Conservation (phyloP, 2,113 vertebrate species). For the Rhabdomys dilectus region DNA sequence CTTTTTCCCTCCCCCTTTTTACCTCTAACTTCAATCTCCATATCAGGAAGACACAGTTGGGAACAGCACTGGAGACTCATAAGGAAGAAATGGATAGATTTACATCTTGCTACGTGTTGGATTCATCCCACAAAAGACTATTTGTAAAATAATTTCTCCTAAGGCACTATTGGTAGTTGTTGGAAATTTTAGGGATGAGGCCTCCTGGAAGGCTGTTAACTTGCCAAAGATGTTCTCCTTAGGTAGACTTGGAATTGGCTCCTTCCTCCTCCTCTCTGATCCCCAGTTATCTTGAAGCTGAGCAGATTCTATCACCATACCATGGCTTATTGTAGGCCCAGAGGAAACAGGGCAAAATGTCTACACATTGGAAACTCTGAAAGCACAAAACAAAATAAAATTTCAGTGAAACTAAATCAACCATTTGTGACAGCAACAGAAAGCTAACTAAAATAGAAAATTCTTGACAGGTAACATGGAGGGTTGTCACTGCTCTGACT, state of each 20-base stretch:
- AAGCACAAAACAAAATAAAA: not conserved
- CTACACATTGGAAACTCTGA: not conserved
- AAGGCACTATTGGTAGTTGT: not conserved
- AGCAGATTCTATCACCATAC: not conserved
- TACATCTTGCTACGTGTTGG: not conserved
- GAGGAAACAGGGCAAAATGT: not conserved
- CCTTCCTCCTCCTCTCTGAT: not conserved
- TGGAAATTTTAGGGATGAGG: not conserved
- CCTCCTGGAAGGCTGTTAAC: not conserved
- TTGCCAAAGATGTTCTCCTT: too few relatives aligned
- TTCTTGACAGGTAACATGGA: too few relatives aligned
- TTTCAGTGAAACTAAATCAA: not conserved
- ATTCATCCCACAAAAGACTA: not conserved
- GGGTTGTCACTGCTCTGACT: not conserved
- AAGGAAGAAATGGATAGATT: not conserved
- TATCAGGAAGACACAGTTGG: not conserved
- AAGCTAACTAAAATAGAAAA: not conserved
- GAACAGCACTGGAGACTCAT: not conserved
- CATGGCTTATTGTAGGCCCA: not conserved
- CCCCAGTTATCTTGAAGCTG: not conserved
- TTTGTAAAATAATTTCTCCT: not conserved
- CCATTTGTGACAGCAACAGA: not conserved
- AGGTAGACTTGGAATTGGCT: too few relatives aligned
- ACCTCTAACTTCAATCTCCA: accelerated
- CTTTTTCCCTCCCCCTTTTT: not conserved